Base-by-base conservation (phyloP, 2,113 vertebrate genomes). In the Mormyrus lacerda region DNA sequence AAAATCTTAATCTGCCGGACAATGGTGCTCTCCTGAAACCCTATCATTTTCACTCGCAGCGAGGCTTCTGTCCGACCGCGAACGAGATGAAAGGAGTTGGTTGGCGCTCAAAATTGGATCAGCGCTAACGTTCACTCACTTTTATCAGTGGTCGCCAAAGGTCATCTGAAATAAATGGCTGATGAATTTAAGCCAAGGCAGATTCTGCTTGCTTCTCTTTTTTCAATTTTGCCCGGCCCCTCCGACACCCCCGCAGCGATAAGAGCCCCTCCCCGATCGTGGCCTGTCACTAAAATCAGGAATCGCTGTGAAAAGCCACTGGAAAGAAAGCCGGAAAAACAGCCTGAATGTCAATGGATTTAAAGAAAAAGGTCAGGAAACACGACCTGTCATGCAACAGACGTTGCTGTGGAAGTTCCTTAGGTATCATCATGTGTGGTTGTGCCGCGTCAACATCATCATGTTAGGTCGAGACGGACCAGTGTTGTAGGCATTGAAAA, bases 1-100 rank as follows among this genome's bases (percentile, higher is more conserved):
- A 98, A 97, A 98, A 97, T 98, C 97, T 99, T 98, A 98, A 99
- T 98, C 97, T 98, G 96, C 96, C 97, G 97, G 96, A 99, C 97
- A 99, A 99, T 97, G 96, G 96, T 92, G 94, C 95, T 97, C 97
- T 98, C 97, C 96, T 97, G 96, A 98, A 99, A 99, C 97, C 97
- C 97, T 98, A 98, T 99, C 97, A 99, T 99, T 99, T 99, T 97
- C 98, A 97, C 97, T 96, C 97, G 95, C 96, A 95, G 96, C 95
- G 96, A 96, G 95, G 95, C 96, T 94, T 96, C 96, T 95, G 97
- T 95, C 96, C 96, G 96, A 96, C 96, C 96, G 96, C 95, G 96
- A 97, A 97, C 97, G 97, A 96, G 97, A 96, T 97, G 96, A 96
- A 97, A 97, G 95, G 96, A 97, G 97, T 96, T 96, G 97, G 96